Conservation (phyloP, 2,113 vertebrate genomes). For the Tenebrosternarchus preto region DNA sequence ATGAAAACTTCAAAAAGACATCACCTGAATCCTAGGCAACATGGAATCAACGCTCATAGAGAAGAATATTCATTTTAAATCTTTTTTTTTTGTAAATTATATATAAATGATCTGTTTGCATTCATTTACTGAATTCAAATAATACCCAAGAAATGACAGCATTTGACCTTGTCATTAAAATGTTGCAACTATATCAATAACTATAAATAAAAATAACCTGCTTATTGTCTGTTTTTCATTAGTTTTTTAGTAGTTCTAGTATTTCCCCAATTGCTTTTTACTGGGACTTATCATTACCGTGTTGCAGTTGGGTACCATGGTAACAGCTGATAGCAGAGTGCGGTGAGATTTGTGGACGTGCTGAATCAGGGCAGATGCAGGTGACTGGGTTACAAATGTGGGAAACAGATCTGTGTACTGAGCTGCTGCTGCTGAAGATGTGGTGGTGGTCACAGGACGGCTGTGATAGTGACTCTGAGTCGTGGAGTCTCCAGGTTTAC, state of each 20-base stretch:
- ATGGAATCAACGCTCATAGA: not conserved
- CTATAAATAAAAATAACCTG: not conserved
- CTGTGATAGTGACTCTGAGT: no score
- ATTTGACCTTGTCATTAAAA: not conserved
- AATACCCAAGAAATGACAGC: not conserved
- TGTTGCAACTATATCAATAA: not conserved
- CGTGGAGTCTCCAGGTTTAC: no score
- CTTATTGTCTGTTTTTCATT: not conserved
- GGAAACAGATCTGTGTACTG: not conserved
- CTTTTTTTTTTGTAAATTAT: not conserved
- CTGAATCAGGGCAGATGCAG: no score
- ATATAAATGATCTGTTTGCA: not conserved
- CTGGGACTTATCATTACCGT: not conserved
- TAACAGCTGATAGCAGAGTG: not conserved
- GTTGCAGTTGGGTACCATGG: not conserved
- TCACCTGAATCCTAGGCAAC: not conserved
- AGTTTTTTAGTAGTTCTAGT: no score
- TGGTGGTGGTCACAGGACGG: no score
- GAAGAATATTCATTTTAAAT: not conserved
- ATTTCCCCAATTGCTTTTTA: not conserved
- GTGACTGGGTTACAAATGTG: not conserved
- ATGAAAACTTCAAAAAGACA: not conserved
- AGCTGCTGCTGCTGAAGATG: not conserved
- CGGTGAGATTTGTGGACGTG: not conserved
- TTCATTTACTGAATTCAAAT: not conserved